Base-by-base conservation (phyloP, 1,140 invertebrate genomes). In the Zaprionus nigranus region DNA sequence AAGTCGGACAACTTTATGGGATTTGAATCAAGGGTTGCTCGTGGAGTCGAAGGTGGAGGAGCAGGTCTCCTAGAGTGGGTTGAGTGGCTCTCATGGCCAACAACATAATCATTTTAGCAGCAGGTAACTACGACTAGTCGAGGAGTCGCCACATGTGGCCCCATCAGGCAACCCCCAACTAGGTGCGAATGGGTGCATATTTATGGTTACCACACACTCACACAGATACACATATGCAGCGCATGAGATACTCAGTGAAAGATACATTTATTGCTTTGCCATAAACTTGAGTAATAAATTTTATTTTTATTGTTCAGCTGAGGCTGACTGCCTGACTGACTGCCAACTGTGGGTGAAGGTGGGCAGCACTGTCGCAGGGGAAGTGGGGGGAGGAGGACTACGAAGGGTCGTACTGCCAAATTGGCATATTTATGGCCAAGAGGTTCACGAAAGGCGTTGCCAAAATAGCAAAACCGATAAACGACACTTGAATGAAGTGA, bases 241-340 rank as follows among this genome's bases (percentile, higher is more conserved):
- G 28, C 36, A 28, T 30, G 66, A 76, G 79, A 65, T 73, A 82
- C 67, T 78, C 76, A 81, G 58, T 71, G 76, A 78, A 75, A 88
- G 84, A 88, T 87, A 87, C 84, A 87, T 87, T 87, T 87, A 87
- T 87, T 84, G 84, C 84, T 84, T 79, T 87, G 81, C 71, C 84
- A 87, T 87, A 87, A 87, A 87, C 84, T 90, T 84, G 71, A 73
- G 84, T 81, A 88, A 87, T 87, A 87, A 84, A 87, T 87, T 87
- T 87, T 75, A 88, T 78, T 87, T 87, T 87, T 87, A 87, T 90
- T 88, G 84, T 87, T 81, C 77, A 75, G 72, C 71, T 51, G 66
- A 51, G 57, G 65, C 74, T 78, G 71, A 82, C 79, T 78, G 70
- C 69, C 79, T 75, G 62, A 61, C 75, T 75, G 61, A 13, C 51